phyloP scores from a whole-genome alignment of 2,113 vertebrate species.

The Corythornis madagascariensis region DNA sequence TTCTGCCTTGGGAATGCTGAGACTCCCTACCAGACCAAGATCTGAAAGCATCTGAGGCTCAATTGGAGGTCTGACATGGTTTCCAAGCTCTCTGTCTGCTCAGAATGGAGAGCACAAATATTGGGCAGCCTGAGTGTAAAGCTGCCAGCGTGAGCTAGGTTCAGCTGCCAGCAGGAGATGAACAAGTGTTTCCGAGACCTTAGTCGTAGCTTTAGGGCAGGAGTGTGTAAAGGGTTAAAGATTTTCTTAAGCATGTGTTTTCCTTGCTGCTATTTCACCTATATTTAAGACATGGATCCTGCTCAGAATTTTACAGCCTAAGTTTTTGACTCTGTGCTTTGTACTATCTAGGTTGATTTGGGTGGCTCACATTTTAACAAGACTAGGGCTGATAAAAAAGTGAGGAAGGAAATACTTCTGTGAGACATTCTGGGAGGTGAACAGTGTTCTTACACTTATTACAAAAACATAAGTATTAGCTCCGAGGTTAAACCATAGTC shows the following conservation, averaged over 20 bases:
- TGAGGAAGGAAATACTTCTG: neutral
- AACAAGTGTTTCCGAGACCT: neutral
- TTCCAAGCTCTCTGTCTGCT: neutral
- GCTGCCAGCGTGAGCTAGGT: rapidly evolving
- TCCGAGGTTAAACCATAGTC: neutral
- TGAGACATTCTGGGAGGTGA: neutral
- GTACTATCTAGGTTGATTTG: neutral
- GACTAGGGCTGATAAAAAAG: neutral
- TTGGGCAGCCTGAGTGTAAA: neutral
- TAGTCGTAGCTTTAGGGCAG: neutral
- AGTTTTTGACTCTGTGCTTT: neutral
- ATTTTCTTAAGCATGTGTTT: neutral
- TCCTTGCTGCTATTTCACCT: neutral
- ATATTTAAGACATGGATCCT: neutral
- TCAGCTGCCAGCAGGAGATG: neutral
- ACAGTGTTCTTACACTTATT: neutral
- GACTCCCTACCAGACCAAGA: neutral
- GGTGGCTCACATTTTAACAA: neutral
- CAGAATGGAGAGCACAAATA: neutral
- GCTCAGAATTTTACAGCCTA: neutral
- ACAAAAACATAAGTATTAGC: neutral
- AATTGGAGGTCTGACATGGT: neutral
- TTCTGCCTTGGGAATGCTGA: neutral
- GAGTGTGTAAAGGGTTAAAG: neutral
- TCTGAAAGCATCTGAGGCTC: neutral